Base-by-base conservation (phyloP, 2,888 invertebrate species). In the Diarsia rubi region DNA sequence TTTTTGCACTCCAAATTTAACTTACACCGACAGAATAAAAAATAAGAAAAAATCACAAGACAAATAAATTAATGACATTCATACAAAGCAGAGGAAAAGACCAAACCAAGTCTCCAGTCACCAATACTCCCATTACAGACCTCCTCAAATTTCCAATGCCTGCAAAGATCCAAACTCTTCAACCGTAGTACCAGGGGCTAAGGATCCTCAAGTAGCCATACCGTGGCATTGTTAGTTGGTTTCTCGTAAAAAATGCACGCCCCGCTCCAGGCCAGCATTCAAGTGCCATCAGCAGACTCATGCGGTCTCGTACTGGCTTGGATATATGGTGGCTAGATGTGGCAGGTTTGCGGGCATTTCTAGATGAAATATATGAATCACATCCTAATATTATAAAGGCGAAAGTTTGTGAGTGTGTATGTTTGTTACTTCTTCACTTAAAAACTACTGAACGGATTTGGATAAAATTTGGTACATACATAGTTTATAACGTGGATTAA, bases 221-320 rank as follows among this genome's bases (percentile, higher is more conserved):
- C 73, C 72, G 75, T 64, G 74, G 80, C 81, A 87, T 88, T 89
- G 90, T 90, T 84, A 83, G 83, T 78, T 74, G 79, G 84, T 72
- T 87, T 75, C 84, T 83, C 88, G 86, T 91, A 88, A 89, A 90
- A 91, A 91, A 88, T 89, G 90, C 89, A 88, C 81, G 81, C 67
- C 74, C 14, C 72, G 85, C 86, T 83, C 52, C 75, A 81, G 78
- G 81, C 81, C 77, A 81, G 78, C 73, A 78, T 87, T 90, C 81
- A 86, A 91, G 91, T 83, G 83, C 81, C 89, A 86, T 88, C 88
- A 79, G 77, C 79, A 79, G 82, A 54, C 76, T 79, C 78, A 85
- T 83, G 88, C 82, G 87, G 75, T 69, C 82, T 76, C 77, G 81
- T 82, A 77, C 60, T 68, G 67, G 59, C 71, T 69, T 27, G 52